Percentiles rank a stretch among this genome's conserved stretches.
Evolutionary conservation across 2,888 invertebrate genomes (phyloP).

Genomic region (Mythimna vitellina): DNA sequence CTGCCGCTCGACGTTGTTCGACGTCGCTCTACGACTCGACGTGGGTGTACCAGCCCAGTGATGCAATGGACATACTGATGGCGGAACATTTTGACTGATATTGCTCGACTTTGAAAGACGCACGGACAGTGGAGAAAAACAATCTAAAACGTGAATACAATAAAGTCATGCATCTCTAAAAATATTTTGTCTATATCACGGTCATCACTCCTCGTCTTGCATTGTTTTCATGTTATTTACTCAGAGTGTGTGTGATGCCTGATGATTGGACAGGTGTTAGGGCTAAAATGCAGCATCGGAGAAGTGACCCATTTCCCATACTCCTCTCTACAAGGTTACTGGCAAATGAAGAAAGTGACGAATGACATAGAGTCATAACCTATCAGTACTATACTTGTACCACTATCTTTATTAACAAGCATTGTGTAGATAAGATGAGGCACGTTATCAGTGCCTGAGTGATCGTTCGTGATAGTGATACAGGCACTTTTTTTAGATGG

Average conservation of each 20-base stretch:
- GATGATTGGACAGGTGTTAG: too few relatives aligned
- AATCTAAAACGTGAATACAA: neutral
- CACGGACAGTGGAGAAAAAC: neutral
- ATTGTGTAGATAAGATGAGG: neutral
- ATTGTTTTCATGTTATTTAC: neutral
- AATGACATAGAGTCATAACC: neutral
- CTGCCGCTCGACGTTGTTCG: neutral
- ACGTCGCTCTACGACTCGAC: neutral
- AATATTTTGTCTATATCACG: neutral
- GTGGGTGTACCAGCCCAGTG: neutral
- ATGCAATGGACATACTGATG: constrained; percentile 4
- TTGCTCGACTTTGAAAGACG: neutral
- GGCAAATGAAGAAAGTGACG: too few relatives aligned
- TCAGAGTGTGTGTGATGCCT: neutral
- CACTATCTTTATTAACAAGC: neutral
- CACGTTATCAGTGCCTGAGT: neutral
- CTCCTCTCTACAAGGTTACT: too few relatives aligned
- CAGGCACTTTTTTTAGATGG: too few relatives aligned
- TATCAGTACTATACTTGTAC: neutral
- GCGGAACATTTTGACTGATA: constrained; percentile 9
- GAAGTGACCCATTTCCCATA: too few relatives aligned
- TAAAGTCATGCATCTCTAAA: neutral
- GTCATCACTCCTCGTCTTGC: neutral
- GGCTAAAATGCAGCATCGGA: too few relatives aligned
- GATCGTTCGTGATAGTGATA: too few relatives aligned